Base-by-base conservation (phyloP, 2,888 invertebrate genomes). In the Aromia moschata region DNA sequence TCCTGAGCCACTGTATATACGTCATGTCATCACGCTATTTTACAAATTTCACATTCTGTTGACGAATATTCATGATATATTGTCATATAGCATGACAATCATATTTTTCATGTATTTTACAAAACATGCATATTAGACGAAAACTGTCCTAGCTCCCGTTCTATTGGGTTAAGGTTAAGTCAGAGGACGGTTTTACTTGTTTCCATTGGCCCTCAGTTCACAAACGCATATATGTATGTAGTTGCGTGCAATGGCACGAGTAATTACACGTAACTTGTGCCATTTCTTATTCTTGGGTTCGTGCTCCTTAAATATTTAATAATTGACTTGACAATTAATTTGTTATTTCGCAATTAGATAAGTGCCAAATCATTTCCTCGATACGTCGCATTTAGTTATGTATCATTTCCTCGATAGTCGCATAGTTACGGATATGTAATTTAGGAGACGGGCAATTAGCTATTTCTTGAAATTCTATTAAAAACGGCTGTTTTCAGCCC, bases 201-300 rank as follows among this genome's bases (percentile, higher is more conserved):
- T 31, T 38, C 36, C 36, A 56, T 56, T 46, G 46, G 49, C 40
- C 51, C 25, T 57, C 51, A 41, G 44, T 44, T 44, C 38, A 51
- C 52, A 18, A 43, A 56, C 49, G 43, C 36, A 49, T 25, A n/a
- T 9, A 25, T 9, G 9, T 25, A 9, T 43, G 53, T 56, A 45
- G 37, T 56, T 60, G 58, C 63, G 60, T 64, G 58, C 63, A 56
- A 54, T 54, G 47, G 55, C 47, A 58, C 41, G 58, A 55, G 30
- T 63, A 60, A 64, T 64, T 58, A 56, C 41, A 60, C 51, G 51
- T 18, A 20, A 43, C 53, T 53, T 56, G 57, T 18, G 55, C 54
- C 47, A 49, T 60, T 63, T 58, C 60, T 52, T 56, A 58, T 63
- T 58, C 60, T 52, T 56, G 60, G 58, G 56, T 37, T 37, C 15